Evolutionary conservation across 2,888 invertebrate genomes (phyloP).

Genomic region (Helicoverpa assulta): DNA sequence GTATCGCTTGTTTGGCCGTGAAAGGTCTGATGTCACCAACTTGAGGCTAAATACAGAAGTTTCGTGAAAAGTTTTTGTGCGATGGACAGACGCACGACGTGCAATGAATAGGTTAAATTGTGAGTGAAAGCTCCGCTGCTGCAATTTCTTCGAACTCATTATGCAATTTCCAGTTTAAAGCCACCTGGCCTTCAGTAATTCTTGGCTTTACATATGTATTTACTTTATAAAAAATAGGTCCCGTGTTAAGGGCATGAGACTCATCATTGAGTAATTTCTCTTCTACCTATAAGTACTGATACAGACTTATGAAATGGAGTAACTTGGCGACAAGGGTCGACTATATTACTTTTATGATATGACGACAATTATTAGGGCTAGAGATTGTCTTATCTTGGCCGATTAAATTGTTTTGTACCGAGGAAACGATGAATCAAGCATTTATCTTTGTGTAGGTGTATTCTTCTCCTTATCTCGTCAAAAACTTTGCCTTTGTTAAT

Average conservation of each 20-base stretch:
- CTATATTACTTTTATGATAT: slow-evolving; percentile 44
- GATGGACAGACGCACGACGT: slow-evolving; percentile 36
- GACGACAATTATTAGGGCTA: slow-evolving; percentile 69
- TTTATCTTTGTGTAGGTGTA: slow-evolving; percentile 17
- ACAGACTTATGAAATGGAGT: slow-evolving; percentile 21
- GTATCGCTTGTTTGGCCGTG: slow-evolving; percentile 15
- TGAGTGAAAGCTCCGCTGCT: slow-evolving; percentile 57
- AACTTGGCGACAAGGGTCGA: slow-evolving; percentile 41
- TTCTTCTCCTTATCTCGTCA: slow-evolving; percentile 7
- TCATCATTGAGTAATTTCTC: slow-evolving; percentile 32
- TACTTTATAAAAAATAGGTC: slow-evolving; percentile 2
- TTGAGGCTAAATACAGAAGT: slow-evolving; percentile 29
- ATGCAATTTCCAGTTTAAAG: slow-evolving; percentile 55
- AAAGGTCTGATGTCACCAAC: slow-evolving; percentile 35
- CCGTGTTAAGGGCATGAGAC: slow-evolving; percentile 11
- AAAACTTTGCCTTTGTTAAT: slow-evolving; percentile 1
- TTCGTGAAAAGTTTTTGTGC: slow-evolving; percentile 37
- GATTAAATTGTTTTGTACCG: slow-evolving; percentile 48
- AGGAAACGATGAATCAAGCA: slow-evolving; percentile 47
- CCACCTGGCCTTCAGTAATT: slow-evolving; percentile 37
- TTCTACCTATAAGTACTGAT: background rate
- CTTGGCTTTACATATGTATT: slow-evolving; percentile 19
- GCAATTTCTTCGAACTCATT: slow-evolving; percentile 54
- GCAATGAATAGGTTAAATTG: slow-evolving; percentile 48
- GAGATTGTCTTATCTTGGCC: slow-evolving; percentile 63